Percentiles rank a stretch among this genome's conserved stretches.
These are phyloP conservation scores for Sternotherus odoratus DNA, from an alignment of 2,797 vertebrate species.

Conservation along the genomic window DNA sequence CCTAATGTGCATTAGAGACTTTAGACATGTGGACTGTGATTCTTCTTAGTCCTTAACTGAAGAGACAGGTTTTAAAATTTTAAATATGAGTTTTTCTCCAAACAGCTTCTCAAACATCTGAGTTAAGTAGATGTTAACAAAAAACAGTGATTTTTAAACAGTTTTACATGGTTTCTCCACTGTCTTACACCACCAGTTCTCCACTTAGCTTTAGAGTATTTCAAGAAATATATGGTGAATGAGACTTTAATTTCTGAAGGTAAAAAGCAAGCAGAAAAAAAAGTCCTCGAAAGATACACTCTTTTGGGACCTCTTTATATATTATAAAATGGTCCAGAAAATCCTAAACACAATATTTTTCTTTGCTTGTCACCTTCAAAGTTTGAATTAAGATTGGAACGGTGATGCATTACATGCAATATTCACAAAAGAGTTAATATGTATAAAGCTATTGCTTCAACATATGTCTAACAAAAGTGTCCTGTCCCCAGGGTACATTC, in stretches of 20 bases:
- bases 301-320: neutral
- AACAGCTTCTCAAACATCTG: conserved; percentile 50
- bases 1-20: neutral
- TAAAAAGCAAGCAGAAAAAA: conserved; percentile 43
- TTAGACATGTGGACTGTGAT: neutral
- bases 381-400: neutral
- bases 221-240: conserved; percentile 59
- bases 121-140: neutral
- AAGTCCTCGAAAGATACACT: neutral
- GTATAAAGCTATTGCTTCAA: conserved; percentile 43
- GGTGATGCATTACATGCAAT: neutral
- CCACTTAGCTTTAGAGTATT: conserved; percentile 66
- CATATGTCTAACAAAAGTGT: conserved; percentile 47
- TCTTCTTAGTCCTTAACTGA: conserved; percentile 35
- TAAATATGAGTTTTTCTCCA: neutral
- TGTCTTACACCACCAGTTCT: conserved; percentile 69
- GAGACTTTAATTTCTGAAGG: conserved; percentile 43
- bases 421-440: conserved; percentile 65
- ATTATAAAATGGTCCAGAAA: neutral
- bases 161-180: neutral
- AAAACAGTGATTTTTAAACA: conserved; percentile 54
- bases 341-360: neutral
- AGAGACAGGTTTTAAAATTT: conserved; percentile 32
- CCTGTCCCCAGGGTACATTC: conserved; percentile 70
- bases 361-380: neutral